phyloP scores from a whole-genome alignment of 1,140 invertebrate species.

The Drosophila insularis region DNA sequence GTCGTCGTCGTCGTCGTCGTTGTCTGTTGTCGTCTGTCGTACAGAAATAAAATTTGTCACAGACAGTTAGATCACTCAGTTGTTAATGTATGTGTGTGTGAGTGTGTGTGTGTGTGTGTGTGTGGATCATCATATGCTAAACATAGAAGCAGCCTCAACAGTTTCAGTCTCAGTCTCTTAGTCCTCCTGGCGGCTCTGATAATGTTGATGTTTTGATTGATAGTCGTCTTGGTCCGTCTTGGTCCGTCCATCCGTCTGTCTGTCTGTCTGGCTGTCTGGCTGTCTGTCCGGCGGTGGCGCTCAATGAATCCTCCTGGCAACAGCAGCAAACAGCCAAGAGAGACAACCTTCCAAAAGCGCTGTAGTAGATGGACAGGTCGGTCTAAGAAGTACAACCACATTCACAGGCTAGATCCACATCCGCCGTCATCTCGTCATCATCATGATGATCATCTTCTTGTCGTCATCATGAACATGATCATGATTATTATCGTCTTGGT shows the following conservation, averaged over 20 bases:
- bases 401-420: slow-evolving; percentile 32
- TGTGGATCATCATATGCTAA: slow-evolving; percentile 53
- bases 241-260: slow-evolving; percentile 20
- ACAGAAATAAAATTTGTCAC: slow-evolving; percentile 79
- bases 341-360: slow-evolving; percentile 42
- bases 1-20: background rate
- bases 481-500: background rate
- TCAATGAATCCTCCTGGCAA: slow-evolving; percentile 31
- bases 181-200: slow-evolving; percentile 20
- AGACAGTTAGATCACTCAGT: slow-evolving; percentile 74
- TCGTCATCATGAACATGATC: background rate
- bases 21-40: background rate
- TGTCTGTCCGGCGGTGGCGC: slow-evolving; percentile 48
- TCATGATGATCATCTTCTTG: background rate
- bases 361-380: slow-evolving; percentile 50
- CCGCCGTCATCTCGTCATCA: slow-evolving; percentile 36
- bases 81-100: slow-evolving; percentile 29
- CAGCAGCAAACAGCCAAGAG: slow-evolving; percentile 15
- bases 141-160: slow-evolving; percentile 40
- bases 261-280: no score
- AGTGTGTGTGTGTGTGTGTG: slow-evolving; percentile 27
- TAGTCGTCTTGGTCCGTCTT: slow-evolving; percentile 42
- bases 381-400: slow-evolving; percentile 35
- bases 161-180: slow-evolving; percentile 10
- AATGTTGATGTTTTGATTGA: slow-evolving; percentile 76